phyloP scores from a whole-genome alignment of 2,888 invertebrate genomes.

The Microctonus brassicae region DNA sequence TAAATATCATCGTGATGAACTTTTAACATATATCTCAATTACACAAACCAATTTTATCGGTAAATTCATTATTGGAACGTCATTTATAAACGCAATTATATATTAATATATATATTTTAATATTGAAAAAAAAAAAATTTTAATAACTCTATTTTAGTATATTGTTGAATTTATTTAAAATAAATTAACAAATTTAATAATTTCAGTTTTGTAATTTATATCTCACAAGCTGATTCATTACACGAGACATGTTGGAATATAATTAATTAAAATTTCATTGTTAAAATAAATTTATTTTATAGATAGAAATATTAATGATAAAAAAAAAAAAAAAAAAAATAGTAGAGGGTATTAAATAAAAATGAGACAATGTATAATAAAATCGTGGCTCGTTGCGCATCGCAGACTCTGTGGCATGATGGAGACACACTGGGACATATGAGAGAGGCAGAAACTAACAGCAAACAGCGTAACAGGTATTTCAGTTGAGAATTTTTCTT shows the following conservation, averaged over 20 bases:
- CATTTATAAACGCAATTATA: background rate
- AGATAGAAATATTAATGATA: too few species aligned
- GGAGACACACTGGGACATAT: constrained; percentile 6
- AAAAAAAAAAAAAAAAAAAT: background rate
- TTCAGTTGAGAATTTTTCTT: constrained; percentile 38
- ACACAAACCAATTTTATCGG: background rate
- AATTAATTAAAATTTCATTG: background rate
- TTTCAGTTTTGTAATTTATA: too few species aligned
- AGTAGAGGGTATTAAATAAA: background rate
- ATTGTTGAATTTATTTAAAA: too few species aligned
- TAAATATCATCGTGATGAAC: constrained; percentile 12
- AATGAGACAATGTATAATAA: constrained; percentile 12
- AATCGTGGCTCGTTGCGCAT: constrained; percentile 28
- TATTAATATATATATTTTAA: background rate
- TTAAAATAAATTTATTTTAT: too few species aligned
- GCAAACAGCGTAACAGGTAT: constrained; percentile 52
- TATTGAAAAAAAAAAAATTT: too few species aligned
- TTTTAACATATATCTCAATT: background rate
- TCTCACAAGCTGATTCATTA: too few species aligned
- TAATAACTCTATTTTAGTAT: too few species aligned
- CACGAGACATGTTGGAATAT: background rate
- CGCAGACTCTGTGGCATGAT: constrained; percentile 27
- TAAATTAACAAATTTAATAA: too few species aligned
- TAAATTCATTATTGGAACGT: background rate
- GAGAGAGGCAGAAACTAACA: background rate